A percentile compares a stretch with the other conserved stretches of the same genome.
Conservation (phyloP, 2,113 vertebrate genomes). For the Prinia subflava region DNA sequence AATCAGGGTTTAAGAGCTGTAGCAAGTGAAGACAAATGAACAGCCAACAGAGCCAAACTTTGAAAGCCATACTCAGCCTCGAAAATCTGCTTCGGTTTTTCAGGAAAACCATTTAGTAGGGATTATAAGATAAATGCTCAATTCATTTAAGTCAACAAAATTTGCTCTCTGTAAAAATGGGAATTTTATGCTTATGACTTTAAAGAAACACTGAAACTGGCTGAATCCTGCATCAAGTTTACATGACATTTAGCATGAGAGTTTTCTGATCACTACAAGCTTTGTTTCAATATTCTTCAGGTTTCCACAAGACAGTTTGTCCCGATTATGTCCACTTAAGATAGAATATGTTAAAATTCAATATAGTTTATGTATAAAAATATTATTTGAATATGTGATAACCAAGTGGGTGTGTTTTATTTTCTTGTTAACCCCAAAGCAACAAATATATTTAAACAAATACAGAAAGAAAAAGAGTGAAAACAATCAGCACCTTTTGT, state of each 20-base stretch:
- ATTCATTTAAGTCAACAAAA: neutral
- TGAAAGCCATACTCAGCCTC: neutral
- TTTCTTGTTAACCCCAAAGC: neutral
- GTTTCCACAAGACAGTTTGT: neutral
- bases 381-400: neutral
- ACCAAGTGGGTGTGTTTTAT: neutral
- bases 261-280: neutral
- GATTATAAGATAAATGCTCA: neutral
- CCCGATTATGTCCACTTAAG: neutral
- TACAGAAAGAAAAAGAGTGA: neutral
- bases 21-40: neutral
- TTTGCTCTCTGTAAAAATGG: neutral
- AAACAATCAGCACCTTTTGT: conserved; percentile 4
- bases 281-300: neutral
- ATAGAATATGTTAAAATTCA: neutral
- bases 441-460: neutral
- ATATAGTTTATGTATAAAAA: neutral
- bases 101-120: neutral
- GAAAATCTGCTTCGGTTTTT: neutral
- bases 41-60: neutral
- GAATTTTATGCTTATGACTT: rapidly evolving
- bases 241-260: neutral
- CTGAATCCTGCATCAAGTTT: neutral
- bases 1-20: neutral
- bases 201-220: neutral